phyloP scores from a whole-genome alignment of 2,113 vertebrate genomes.

The Ursus arctos region DNA sequence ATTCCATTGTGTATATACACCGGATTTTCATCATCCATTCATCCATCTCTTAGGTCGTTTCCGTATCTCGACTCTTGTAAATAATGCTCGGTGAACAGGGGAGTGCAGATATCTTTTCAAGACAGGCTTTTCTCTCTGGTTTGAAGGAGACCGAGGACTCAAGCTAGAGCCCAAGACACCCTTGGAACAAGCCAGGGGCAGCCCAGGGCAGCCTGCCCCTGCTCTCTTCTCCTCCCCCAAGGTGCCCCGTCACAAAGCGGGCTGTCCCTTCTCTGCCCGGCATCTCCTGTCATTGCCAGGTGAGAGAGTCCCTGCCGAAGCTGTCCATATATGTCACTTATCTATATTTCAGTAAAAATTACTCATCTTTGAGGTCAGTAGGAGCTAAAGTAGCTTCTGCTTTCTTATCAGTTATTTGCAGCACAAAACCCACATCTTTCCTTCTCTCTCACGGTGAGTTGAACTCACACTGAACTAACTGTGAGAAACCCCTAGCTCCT shows the following conservation, averaged over 20 bases:
- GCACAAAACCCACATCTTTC: not conserved
- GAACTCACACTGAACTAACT: not conserved
- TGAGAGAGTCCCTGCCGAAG: accelerated
- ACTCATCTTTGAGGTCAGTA: not conserved
- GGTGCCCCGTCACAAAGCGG: not conserved
- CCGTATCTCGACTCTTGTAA: not conserved
- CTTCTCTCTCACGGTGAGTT: not conserved
- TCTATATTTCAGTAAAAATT: not conserved
- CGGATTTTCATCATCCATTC: not conserved
- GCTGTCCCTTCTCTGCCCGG: not conserved
- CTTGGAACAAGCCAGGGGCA: not conserved
- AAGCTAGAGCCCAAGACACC: not conserved
- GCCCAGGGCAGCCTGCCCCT: not conserved
- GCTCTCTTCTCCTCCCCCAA: not conserved
- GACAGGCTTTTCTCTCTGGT: not conserved
- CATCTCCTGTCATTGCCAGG: not conserved
- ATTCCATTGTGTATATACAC: not conserved
- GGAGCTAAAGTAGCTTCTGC: not conserved
- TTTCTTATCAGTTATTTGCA: not conserved
- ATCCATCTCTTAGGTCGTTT: not conserved
- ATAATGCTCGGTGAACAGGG: accelerated
- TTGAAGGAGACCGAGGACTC: not conserved
- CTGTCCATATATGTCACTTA: not conserved
- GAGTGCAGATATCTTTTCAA: not conserved
- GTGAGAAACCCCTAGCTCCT: not conserved